A percentile compares a stretch with the other conserved stretches of the same genome.
Conservation (phyloP, 2,797 vertebrate genomes). For the Gallinago nigripennis region DNA sequence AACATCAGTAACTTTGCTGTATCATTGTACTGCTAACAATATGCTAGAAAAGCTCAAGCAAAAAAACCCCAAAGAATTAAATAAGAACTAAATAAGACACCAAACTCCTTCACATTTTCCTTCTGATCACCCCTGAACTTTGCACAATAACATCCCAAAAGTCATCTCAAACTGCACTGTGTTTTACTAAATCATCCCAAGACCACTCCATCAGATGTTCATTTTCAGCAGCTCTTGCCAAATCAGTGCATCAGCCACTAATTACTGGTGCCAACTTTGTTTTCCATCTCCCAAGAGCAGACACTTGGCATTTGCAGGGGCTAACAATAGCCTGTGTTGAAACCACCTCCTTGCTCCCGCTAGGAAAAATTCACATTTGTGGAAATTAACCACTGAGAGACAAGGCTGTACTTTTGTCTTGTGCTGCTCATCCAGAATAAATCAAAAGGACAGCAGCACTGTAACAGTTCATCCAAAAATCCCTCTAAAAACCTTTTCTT, state of each 20-base stretch:
- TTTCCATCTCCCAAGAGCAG: constrained; percentile 32
- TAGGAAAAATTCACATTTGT: constrained; percentile 13
- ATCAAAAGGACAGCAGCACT: background rate
- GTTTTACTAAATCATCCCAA: constrained; percentile 12
- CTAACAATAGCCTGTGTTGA: constrained; percentile 32
- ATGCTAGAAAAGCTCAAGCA: background rate
- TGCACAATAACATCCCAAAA: background rate
- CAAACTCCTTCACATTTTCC: background rate
- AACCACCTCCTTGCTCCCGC: background rate
- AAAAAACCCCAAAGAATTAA: background rate
- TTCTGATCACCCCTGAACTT: background rate
- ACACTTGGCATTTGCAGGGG: constrained; percentile 15
- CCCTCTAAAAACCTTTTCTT: background rate
- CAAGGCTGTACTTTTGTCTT: background rate
- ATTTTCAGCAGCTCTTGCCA: constrained; percentile 28
- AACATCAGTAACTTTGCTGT: background rate
- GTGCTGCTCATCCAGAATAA: background rate
- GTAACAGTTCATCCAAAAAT: background rate
- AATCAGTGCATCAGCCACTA: constrained; percentile 6
- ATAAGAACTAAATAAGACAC: background rate
- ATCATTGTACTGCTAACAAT: background rate
- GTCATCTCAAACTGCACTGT: background rate
- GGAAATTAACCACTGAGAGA: constrained; percentile 20
- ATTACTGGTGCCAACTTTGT: constrained; percentile 44
- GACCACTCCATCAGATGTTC: background rate